A percentile compares a stretch with the other conserved stretches of the same genome.
phyloP scores from a whole-genome alignment of 2,888 invertebrate genomes.

The Notodonta dromedarius region DNA sequence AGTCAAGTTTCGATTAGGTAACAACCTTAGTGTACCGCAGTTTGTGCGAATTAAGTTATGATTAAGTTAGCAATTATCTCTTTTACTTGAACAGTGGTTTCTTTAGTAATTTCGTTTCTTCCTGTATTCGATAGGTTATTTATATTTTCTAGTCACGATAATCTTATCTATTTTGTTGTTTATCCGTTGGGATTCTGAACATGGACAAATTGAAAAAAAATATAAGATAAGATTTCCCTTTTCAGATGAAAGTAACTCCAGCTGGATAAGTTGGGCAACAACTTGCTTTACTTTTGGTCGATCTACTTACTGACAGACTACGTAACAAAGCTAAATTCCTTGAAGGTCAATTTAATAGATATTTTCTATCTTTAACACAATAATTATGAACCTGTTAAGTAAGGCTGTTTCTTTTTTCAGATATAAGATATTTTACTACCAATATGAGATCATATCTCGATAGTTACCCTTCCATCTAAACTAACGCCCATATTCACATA shows the following conservation, averaged over 20 bases:
- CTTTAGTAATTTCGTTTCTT: slow-evolving; percentile 31
- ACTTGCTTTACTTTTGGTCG: too few relatives aligned
- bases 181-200: slow-evolving; percentile 48
- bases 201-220: slow-evolving; percentile 24
- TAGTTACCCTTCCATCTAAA: too few relatives aligned
- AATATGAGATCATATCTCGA: too few relatives aligned
- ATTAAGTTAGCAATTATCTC: slow-evolving; percentile 16
- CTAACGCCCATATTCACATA: too few relatives aligned
- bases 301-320: too few relatives aligned
- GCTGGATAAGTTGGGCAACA: background rate
- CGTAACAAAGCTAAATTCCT: too few relatives aligned
- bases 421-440: too few relatives aligned
- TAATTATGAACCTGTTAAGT: too few relatives aligned
- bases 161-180: slow-evolving; percentile 47
- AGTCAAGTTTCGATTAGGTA: slow-evolving; percentile 75
- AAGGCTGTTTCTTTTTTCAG: too few relatives aligned
- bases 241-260: background rate
- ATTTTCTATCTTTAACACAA: too few relatives aligned
- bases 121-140: slow-evolving; percentile 43
- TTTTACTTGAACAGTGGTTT: background rate
- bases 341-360: too few relatives aligned
- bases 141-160: slow-evolving; percentile 70
- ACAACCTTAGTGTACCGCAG: slow-evolving; percentile 60
- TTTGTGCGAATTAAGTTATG: slow-evolving; percentile 50
- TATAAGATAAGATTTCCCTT: too few relatives aligned